Evolutionary conservation across 2,797 vertebrate genomes (phyloP), one percentile per base, ranked within the genome.

Genomic region (Clarias pachynema): DNA sequence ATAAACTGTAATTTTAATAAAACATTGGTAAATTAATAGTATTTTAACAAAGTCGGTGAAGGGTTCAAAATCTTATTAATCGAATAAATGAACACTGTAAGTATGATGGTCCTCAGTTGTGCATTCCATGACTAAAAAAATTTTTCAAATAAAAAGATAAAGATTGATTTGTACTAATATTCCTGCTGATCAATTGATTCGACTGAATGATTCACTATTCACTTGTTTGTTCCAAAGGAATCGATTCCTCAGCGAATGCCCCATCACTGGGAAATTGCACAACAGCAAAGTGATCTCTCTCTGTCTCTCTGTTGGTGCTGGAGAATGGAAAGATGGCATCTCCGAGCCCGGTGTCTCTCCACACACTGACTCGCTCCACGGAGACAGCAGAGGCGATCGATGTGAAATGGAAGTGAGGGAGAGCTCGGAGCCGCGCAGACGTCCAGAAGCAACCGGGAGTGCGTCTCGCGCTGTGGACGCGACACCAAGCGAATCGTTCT

Each of bases 241-340:
- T 44, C 79, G 63, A 69, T 66, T 81, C 63, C 4, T 68, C 8
- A 1, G 53, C 10, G 44, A 69, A 31, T 68, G 44, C 56, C 29
- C 18, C 31, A 72, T 70, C 53, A 37, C 66, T n/a, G 22, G 22
- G 37, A 56, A 70, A n/a, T 59, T 37, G 37, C 65, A 82, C 66
- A 49, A 69, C 29, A 82, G 80, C 65, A 59, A n/a, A 82, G 18
- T 31, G 14, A 24, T n/a, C 12, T 63, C 37, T n/a, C 69, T 85
- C 65, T 40, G 77, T 15, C 68, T 85, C 90, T 89, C 84, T 89
- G 87, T 90, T 91, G 88, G 34, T 49, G 56, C 24, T 63, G 70
- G 37, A 77, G 70, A 62, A 77, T 80, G 82, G 87, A 90, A 95
- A 94, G 91, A 95, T 95, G 95, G 94, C 93, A 92, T 91, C 93